phyloP scores from a whole-genome alignment of 37 sponge, comb jelly and placozoan genomes.

The Ephydatia muelleri region DNA sequence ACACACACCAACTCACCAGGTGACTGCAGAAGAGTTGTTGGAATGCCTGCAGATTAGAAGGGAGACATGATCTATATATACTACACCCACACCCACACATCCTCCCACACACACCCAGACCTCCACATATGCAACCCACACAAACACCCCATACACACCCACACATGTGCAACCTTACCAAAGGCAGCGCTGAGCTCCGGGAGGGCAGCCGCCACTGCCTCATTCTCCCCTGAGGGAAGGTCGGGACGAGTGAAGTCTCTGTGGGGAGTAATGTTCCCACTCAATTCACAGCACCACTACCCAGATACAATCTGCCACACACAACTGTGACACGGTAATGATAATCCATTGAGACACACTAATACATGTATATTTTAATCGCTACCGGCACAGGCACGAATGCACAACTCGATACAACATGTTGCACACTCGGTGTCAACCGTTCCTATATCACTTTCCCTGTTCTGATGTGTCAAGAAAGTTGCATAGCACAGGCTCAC shows the following conservation, averaged over 20 bases:
- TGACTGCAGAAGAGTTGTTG: slow-evolving; percentile 49
- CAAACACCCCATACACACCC: background rate
- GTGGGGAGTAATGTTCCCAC: background rate
- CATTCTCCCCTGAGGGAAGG: slow-evolving; percentile 44
- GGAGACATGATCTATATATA: background rate
- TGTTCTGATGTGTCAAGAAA: too few relatives aligned
- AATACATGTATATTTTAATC: too few relatives aligned
- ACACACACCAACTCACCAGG: slow-evolving; percentile 34
- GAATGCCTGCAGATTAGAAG: slow-evolving; percentile 35
- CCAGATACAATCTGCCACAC: background rate
- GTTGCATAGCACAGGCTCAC: too few relatives aligned
- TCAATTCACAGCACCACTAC: background rate
- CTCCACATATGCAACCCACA: background rate
- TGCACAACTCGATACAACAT: too few relatives aligned
- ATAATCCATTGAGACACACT: too few relatives aligned
- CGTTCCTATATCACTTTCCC: too few relatives aligned
- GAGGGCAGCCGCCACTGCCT: background rate
- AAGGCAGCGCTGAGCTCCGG: slow-evolving; percentile 54
- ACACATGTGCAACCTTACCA: background rate
- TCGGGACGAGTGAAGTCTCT: slow-evolving; percentile 73
- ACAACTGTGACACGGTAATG: too few relatives aligned
- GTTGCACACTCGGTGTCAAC: too few relatives aligned
- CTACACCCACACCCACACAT: background rate
- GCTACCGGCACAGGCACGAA: too few relatives aligned
- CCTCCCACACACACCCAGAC: background rate